phyloP scores from a whole-genome alignment of 2,888 invertebrate genomes.

The Lasioglossum leucozonium region DNA sequence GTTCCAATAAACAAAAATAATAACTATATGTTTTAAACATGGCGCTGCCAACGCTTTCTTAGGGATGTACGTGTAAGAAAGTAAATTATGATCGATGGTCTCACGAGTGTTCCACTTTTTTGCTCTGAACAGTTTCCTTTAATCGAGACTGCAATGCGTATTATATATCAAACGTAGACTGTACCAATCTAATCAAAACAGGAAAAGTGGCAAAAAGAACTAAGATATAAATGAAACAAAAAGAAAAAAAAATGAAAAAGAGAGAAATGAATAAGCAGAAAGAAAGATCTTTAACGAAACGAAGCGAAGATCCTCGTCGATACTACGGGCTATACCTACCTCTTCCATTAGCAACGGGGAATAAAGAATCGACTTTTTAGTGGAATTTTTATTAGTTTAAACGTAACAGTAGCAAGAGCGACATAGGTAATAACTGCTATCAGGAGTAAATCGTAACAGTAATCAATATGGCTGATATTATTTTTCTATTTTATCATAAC shows the following conservation, averaged over 20 bases:
- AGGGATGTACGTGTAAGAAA: conserved; percentile 54
- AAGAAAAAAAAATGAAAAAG: conserved; percentile 74
- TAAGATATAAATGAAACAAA: conserved; percentile 68
- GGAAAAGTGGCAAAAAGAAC: conserved; percentile 55
- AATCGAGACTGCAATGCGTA: conserved; percentile 81
- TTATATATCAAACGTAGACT: conserved; percentile 83
- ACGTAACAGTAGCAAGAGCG: conserved; percentile 1
- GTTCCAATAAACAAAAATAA: conserved; percentile 22
- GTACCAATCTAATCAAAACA: conserved; percentile 85
- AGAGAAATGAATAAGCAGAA: conserved; percentile 50
- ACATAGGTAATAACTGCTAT: conserved; percentile 14
- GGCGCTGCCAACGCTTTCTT: conserved; percentile 46
- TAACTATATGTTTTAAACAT: conserved; percentile 26
- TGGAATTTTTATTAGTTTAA: conserved; percentile 31
- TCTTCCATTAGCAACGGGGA: conserved; percentile 54
- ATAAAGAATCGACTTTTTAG: conserved; percentile 59
- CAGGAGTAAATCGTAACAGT: conserved; percentile 12
- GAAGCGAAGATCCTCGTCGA: conserved; percentile 81
- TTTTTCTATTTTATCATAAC: conserved; percentile 33
- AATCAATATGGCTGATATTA: conserved; percentile 17
- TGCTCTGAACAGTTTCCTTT: conserved; percentile 80
- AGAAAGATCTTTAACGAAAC: conserved; percentile 74
- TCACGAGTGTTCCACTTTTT: conserved; percentile 81
- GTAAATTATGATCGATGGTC: conserved; percentile 69
- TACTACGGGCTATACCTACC: conserved; percentile 76